phyloP scores from a whole-genome alignment of 2,113 vertebrate species.

The Takifugu flavidus region DNA sequence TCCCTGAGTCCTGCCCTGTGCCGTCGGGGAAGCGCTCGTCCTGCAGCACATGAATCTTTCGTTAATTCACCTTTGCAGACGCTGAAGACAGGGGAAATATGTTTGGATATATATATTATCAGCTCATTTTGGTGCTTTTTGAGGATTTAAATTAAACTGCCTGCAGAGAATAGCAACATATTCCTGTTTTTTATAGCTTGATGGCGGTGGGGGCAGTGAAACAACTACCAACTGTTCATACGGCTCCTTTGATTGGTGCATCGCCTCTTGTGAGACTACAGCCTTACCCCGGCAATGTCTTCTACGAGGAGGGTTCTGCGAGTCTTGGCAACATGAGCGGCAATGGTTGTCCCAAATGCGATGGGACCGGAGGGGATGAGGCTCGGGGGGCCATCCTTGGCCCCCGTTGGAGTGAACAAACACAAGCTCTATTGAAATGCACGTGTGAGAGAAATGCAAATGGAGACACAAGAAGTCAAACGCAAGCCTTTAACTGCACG shows the following conservation, averaged over 20 bases:
- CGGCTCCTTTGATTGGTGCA: not conserved
- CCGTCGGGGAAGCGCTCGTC: constrained; percentile 95
- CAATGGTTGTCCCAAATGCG: constrained; percentile 88
- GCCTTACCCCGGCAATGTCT: constrained; percentile 90
- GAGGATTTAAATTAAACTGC: no score
- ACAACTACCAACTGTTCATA: no score
- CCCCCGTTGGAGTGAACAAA: constrained; percentile 89
- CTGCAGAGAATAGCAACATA: no score
- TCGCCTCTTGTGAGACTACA: not conserved
- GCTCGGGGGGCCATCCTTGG: constrained; percentile 86
- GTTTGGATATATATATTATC: not conserved
- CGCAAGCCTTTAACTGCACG: not conserved
- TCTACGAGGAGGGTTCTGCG: constrained; percentile 91
- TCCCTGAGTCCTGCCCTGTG: constrained; percentile 92
- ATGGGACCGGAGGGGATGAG: constrained; percentile 90
- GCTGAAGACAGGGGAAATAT: not conserved
- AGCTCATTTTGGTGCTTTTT: no score
- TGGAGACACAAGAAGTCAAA: constrained; percentile 2
- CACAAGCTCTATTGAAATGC: constrained; percentile 85
- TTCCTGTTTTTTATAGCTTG: no score
- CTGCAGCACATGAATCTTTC: constrained; percentile 61
- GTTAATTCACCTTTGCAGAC: not conserved
- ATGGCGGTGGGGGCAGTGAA: no score
- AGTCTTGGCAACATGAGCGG: constrained; percentile 96
- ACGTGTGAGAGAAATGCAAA: constrained; percentile 13